Evolutionary conservation across 2,113 vertebrate species (phyloP).

Genomic region (Scortum barcoo): DNA sequence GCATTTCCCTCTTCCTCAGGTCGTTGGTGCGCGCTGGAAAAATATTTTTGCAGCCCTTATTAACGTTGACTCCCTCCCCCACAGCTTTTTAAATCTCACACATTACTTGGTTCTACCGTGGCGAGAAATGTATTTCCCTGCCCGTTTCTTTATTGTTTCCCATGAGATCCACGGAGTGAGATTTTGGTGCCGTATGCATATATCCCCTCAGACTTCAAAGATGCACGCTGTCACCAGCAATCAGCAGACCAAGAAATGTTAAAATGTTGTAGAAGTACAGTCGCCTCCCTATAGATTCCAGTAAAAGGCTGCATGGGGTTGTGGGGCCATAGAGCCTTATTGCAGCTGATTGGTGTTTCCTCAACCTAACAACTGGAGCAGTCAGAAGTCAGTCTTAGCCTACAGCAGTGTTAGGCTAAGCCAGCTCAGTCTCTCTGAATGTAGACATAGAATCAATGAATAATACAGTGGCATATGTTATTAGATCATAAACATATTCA

Average conservation of each 20-base stretch:
- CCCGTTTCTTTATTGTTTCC: slow-evolving; percentile 29
- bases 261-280: slow-evolving; percentile 31
- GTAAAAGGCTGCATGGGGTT: slow-evolving; percentile 13
- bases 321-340: background rate
- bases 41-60: slow-evolving; percentile 12
- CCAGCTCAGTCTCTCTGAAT: slow-evolving; percentile 9
- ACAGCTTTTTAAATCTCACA: slow-evolving; percentile 25
- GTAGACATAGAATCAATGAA: slow-evolving; percentile 28
- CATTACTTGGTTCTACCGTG: slow-evolving; percentile 25
- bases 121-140: slow-evolving; percentile 16
- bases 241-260: slow-evolving; percentile 31
- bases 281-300: slow-evolving; percentile 29
- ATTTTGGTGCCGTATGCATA: slow-evolving; percentile 20
- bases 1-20: slow-evolving; percentile 1
- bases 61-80: slow-evolving; percentile 8
- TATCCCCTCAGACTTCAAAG: slow-evolving; percentile 54
- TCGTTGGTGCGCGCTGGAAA: slow-evolving; percentile 18
- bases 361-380: slow-evolving; percentile 12
- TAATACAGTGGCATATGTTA: slow-evolving; percentile 29
- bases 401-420: background rate
- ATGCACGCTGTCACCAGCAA: slow-evolving; percentile 40
- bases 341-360: slow-evolving; percentile 45
- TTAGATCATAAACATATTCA: slow-evolving; percentile 41
- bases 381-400: slow-evolving; percentile 36
- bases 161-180: slow-evolving; percentile 16